Conservation (phyloP, 2,888 invertebrate species). For the Orthosia incerta region DNA sequence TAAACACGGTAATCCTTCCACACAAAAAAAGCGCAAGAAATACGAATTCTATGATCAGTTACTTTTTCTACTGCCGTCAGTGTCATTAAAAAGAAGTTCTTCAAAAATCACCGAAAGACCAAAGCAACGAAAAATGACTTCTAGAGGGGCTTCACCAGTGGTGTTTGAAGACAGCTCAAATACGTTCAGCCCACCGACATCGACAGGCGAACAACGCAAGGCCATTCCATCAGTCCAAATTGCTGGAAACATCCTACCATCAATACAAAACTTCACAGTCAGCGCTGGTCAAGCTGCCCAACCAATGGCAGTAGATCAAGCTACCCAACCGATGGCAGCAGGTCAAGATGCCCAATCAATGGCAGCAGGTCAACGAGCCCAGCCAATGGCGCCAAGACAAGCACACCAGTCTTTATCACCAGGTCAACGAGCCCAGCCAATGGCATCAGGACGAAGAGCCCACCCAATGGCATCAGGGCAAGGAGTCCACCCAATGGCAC, state of each 20-base stretch:
- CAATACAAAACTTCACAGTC: not conserved
- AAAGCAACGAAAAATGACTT: not conserved
- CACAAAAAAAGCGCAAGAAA: not conserved
- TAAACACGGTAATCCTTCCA: too few species aligned
- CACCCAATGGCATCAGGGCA: not conserved
- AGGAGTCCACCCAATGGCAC: not conserved
- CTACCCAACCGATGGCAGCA: not conserved
- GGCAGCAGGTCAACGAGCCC: not conserved
- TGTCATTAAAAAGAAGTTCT: not conserved
- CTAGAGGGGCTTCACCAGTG: not conserved
- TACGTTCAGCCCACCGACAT: not conserved
- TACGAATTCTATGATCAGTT: conserved; percentile 4
- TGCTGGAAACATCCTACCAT: not conserved
- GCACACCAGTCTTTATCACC: too few species aligned
- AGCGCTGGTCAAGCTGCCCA: not conserved
- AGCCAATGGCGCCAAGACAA: too few species aligned
- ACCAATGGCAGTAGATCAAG: not conserved
- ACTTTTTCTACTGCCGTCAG: not conserved
- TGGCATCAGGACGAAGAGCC: not conserved
- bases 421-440: too few species aligned
- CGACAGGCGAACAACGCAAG: not conserved
- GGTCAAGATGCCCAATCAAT: not conserved
- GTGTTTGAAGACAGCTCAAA: not conserved
- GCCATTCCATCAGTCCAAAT: not conserved
- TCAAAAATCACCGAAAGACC: not conserved